phyloP scores from a whole-genome alignment of 2,113 vertebrate species.

The Aleadryas rufinucha region DNA sequence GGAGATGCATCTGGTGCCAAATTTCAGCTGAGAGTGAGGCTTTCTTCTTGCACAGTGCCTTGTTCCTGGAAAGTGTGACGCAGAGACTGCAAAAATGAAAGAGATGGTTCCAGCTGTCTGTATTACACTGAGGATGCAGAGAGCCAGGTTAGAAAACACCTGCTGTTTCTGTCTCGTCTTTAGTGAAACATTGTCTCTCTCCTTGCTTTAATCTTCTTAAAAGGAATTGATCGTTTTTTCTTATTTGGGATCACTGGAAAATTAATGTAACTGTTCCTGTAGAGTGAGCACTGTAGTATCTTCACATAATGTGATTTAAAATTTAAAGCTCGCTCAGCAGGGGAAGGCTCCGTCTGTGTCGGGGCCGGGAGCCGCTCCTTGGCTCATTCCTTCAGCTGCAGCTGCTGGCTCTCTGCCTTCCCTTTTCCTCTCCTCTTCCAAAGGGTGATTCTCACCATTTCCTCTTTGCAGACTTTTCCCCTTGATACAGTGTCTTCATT shows the following conservation, averaged over 20 bases:
- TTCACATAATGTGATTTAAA: not conserved
- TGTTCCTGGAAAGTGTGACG: not conserved
- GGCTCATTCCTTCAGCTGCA: slow-evolving; percentile 18
- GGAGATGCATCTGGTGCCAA: not conserved
- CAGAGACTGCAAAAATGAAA: not conserved
- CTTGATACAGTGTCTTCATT: slow-evolving; percentile 22
- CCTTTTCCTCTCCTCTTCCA: slow-evolving; percentile 11
- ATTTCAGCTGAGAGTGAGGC: not conserved
- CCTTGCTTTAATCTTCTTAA: not conserved
- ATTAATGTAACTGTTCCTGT: not conserved
- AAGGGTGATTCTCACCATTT: slow-evolving; percentile 11
- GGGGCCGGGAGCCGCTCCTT: not conserved
- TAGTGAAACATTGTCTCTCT: not conserved
- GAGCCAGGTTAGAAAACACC: not conserved
- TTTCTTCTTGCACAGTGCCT: not conserved
- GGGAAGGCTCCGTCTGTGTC: not conserved
- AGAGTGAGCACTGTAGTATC: not conserved
- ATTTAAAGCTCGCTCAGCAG: not conserved
- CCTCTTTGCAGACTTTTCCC: slow-evolving; percentile 10
- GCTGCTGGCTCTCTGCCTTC: slow-evolving; percentile 36
- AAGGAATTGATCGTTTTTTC: not conserved
- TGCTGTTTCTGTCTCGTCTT: not conserved
- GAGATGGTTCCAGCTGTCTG: not conserved
- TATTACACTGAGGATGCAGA: not conserved
- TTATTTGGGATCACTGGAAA: not conserved